phyloP scores from a whole-genome alignment of 2,888 invertebrate species.

The Andrena hattorfiana region DNA sequence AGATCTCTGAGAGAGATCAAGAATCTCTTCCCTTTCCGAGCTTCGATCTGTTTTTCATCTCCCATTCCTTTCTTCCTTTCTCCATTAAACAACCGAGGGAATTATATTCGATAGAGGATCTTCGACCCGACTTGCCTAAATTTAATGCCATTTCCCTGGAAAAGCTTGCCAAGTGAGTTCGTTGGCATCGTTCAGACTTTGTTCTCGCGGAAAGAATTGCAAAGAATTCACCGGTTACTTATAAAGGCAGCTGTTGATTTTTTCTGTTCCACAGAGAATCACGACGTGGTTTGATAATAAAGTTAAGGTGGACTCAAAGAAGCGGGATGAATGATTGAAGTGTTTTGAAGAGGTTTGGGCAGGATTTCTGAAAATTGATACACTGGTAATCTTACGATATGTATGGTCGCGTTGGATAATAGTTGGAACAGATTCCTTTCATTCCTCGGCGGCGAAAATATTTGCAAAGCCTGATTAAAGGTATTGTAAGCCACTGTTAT shows the following conservation, averaged over 20 bases:
- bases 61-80: neutral
- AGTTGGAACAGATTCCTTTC: slow-evolving; percentile 10
- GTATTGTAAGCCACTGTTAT: neutral
- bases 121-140: slow-evolving; percentile 30
- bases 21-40: neutral
- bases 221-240: slow-evolving; percentile 25
- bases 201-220: slow-evolving; percentile 23
- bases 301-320: neutral
- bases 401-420: slow-evolving; percentile 18
- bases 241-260: slow-evolving; percentile 14
- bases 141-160: slow-evolving; percentile 42
- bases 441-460: neutral
- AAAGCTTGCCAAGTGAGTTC: slow-evolving; percentile 45
- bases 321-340: neutral
- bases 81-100: slow-evolving; percentile 19
- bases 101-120: slow-evolving; percentile 32
- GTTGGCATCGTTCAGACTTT: slow-evolving; percentile 38
- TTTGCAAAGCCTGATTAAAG: neutral
- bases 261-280: neutral
- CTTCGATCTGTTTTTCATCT: neutral
- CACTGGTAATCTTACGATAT: slow-evolving; percentile 3
- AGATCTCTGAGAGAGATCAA: neutral
- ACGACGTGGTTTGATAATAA: neutral
- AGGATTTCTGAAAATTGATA: slow-evolving; percentile 10
- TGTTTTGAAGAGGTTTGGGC: neutral